Conservation (phyloP, 2,113 vertebrate genomes). For the Misgurnus mizolepis region DNA sequence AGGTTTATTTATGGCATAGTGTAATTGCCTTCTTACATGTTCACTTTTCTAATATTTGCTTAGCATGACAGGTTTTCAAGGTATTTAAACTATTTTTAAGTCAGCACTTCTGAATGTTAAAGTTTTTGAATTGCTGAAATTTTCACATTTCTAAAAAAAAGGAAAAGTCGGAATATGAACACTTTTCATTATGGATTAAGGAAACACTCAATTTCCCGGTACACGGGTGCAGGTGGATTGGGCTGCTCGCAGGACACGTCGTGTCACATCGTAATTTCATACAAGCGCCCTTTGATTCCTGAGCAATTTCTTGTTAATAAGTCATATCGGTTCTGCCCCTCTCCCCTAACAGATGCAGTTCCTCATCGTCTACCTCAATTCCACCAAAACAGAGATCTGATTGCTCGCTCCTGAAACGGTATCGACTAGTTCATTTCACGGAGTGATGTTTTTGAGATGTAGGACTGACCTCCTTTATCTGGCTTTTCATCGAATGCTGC, state of each 20-base stretch:
- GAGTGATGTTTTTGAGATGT: slow-evolving; percentile 13
- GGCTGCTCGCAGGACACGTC: background rate
- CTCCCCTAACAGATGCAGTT: slow-evolving; percentile 1
- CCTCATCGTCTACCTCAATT: slow-evolving; percentile 29
- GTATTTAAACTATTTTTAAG: background rate
- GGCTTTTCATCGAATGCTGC: slow-evolving; percentile 6
- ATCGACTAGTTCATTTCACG: slow-evolving; percentile 18
- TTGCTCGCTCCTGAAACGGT: slow-evolving; percentile 10
- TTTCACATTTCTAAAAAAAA: background rate
- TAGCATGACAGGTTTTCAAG: background rate
- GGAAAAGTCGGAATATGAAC: background rate
- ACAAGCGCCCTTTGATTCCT: slow-evolving; percentile 20
- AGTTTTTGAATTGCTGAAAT: background rate
- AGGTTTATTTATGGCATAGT: background rate
- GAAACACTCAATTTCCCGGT: background rate
- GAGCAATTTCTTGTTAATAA: slow-evolving; percentile 22
- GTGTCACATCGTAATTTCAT: slow-evolving; percentile 2
- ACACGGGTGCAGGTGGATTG: background rate
- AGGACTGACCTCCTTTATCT: slow-evolving; percentile 12
- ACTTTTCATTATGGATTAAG: slow-evolving; percentile 5
- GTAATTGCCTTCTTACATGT: background rate
- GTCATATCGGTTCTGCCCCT: slow-evolving; percentile 11
- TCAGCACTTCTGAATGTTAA: background rate
- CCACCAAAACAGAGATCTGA: slow-evolving; percentile 32
- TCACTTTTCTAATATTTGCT: background rate